These are phyloP conservation scores for Drosophila basisetae DNA, from an alignment of 2,888 invertebrate species.

Conservation along the genomic window DNA sequence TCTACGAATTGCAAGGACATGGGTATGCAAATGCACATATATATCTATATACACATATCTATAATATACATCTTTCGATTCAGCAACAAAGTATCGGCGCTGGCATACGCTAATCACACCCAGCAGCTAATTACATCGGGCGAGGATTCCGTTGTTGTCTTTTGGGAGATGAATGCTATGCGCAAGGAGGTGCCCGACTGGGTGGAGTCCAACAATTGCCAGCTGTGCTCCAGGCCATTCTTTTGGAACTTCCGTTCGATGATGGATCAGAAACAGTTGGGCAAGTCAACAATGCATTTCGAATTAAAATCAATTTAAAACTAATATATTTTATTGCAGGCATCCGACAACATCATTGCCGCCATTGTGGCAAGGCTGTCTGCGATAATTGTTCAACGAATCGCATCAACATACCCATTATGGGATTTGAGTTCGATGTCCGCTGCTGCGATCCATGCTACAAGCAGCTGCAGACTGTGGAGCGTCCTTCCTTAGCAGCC, in stretches of 20 bases:
- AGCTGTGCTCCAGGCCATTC: slow-evolving; percentile 97
- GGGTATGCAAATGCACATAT: slow-evolving; percentile 87
- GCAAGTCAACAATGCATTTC: slow-evolving; percentile 70
- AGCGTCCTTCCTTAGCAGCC: slow-evolving; percentile 96
- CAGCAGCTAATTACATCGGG: slow-evolving; percentile 94
- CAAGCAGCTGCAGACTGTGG: slow-evolving; percentile 92
- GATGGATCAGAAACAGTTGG: slow-evolving; percentile 98
- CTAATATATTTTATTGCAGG: slow-evolving; percentile 61
- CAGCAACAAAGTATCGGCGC: slow-evolving; percentile 95
- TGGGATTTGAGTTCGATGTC: slow-evolving; percentile 99
- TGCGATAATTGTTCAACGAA: slow-evolving; percentile 96
- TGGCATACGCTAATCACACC: slow-evolving; percentile 93
- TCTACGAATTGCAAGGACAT: slow-evolving; percentile 97
- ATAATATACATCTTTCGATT: slow-evolving; percentile 27
- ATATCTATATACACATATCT: not conserved
- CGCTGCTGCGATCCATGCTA: slow-evolving; percentile 97
- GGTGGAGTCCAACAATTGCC: slow-evolving; percentile 97
- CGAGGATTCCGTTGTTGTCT: slow-evolving; percentile 95
- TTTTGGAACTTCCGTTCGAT: slow-evolving; percentile 99
- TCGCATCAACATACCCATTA: slow-evolving; percentile 94
- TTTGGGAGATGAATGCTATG: slow-evolving; percentile 96
- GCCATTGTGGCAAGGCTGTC: slow-evolving; percentile 97
- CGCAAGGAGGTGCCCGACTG: slow-evolving; percentile 97
- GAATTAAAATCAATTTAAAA: not conserved
- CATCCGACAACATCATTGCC: slow-evolving; percentile 95